phyloP scores from a whole-genome alignment of 2,797 vertebrate genomes.

The Eulemur rubriventer region DNA sequence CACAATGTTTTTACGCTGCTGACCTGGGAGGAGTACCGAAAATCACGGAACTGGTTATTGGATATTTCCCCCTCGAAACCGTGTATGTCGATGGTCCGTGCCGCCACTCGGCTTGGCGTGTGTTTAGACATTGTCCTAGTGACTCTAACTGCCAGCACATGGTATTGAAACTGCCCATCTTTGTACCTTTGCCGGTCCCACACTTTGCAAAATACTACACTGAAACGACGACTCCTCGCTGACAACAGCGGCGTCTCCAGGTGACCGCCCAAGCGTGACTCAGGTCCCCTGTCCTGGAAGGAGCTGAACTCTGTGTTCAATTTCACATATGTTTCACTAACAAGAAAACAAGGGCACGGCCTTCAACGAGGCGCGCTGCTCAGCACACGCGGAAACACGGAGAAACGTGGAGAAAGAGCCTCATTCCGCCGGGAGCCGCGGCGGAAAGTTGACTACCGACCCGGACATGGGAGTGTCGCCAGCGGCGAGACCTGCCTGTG shows the following conservation, averaged over 20 bases:
- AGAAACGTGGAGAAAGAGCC: rapidly evolving
- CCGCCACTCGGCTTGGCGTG: rapidly evolving
- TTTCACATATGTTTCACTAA: neutral
- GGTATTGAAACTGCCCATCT: rapidly evolving
- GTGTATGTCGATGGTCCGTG: rapidly evolving
- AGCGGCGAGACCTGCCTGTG: rapidly evolving
- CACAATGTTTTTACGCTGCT: neutral
- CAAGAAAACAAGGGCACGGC: neutral
- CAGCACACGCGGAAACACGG: neutral
- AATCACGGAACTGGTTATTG: rapidly evolving
- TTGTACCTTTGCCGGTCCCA: rapidly evolving
- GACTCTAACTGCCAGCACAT: rapidly evolving
- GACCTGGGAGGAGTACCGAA: neutral
- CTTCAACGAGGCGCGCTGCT: rapidly evolving
- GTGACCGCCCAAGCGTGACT: neutral
- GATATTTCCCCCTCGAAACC: neutral
- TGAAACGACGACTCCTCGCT: neutral
- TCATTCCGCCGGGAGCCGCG: rapidly evolving
- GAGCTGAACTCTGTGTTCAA: no score
- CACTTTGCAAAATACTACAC: neutral
- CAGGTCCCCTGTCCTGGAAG: neutral
- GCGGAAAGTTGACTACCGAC: rapidly evolving
- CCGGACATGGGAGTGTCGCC: neutral
- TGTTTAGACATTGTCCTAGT: rapidly evolving
- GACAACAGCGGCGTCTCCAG: neutral